Evolutionary conservation across 92 coral and sea anemone genomes (phyloP).

Genomic region (Phenganax marumi): DNA sequence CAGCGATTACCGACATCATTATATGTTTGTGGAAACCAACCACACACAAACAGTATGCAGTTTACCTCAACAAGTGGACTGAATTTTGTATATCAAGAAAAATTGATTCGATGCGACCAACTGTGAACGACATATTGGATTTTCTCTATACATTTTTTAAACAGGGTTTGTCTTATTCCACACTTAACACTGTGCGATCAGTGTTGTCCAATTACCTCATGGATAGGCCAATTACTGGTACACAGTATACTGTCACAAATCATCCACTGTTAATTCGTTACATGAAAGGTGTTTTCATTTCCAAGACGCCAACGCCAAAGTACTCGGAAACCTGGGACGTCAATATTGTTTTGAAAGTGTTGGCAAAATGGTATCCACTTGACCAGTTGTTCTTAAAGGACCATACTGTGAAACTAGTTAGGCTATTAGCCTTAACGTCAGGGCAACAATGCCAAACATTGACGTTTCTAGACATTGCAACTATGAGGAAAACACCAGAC

Average conservation of each 20-base stretch:
- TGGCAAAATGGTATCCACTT: not conserved
- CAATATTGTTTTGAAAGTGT: constrained; percentile 24
- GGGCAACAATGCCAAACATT: too few relatives aligned
- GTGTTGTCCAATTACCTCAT: constrained; percentile 4
- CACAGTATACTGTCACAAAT: constrained; percentile 30
- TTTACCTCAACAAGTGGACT: not conserved
- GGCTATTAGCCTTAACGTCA: too few relatives aligned
- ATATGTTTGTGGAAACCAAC: constrained; percentile 30
- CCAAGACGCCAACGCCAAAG: constrained; percentile 31
- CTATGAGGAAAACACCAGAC: constrained; percentile 32
- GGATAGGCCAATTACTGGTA: constrained; percentile 22
- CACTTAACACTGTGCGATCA: not conserved
- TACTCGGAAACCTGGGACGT: constrained; percentile 53
- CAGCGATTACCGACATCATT: constrained; percentile 45
- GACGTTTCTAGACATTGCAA: constrained; percentile 16
- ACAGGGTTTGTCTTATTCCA: constrained; percentile 20
- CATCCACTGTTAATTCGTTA: constrained; percentile 43
- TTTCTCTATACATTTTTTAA: constrained; percentile 12
- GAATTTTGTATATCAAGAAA: not conserved
- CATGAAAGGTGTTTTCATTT: constrained; percentile 46
- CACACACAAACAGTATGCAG: not conserved
- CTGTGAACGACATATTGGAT: not conserved
- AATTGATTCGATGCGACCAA: not conserved
- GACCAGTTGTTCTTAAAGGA: too few relatives aligned
- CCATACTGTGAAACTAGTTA: too few relatives aligned